Percentiles rank a stretch among this genome's conserved stretches.
These are phyloP conservation scores for Palythoa grandis DNA, from an alignment of 92 coral and sea anemone species.

Conservation along the genomic window DNA sequence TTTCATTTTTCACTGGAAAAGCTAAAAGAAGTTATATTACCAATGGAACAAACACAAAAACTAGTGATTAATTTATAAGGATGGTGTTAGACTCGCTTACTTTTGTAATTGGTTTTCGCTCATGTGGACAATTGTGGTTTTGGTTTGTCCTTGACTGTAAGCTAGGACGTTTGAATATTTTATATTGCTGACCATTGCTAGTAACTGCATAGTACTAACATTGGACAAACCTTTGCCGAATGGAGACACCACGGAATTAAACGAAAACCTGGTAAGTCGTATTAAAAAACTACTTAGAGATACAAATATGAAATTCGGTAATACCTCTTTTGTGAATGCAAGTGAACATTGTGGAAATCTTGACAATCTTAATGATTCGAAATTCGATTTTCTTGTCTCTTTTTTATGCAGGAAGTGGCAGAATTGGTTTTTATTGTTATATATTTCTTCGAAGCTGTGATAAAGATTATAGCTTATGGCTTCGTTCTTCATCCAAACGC, in stretches of 20 bases:
- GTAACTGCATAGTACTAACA: slow-evolving; percentile 92
- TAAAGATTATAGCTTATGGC: slow-evolving; percentile 90
- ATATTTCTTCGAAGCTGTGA: slow-evolving; percentile 89
- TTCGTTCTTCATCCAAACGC: slow-evolving; percentile 86
- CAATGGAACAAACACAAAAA: slow-evolving; percentile 34
- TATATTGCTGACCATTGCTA: slow-evolving; percentile 96
- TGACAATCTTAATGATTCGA: neutral
- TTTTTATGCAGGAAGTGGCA: slow-evolving; percentile 76
- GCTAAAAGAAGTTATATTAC: slow-evolving; percentile 21
- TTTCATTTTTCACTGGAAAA: slow-evolving; percentile 38
- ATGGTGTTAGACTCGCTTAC: slow-evolving; percentile 25
- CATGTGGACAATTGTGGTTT: slow-evolving; percentile 39
- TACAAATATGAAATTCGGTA: neutral
- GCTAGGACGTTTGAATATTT: slow-evolving; percentile 89
- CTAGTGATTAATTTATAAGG: slow-evolving; percentile 30
- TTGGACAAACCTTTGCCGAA: slow-evolving; percentile 92
- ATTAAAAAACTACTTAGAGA: neutral
- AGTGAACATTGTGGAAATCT: slow-evolving; percentile 27
- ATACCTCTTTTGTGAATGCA: slow-evolving; percentile 20
- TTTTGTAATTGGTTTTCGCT: slow-evolving; percentile 34
- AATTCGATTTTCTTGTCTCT: slow-evolving; percentile 6
- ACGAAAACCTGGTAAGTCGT: slow-evolving; percentile 77
- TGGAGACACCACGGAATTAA: slow-evolving; percentile 87
- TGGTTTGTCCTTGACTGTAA: slow-evolving; percentile 42
- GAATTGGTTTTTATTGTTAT: slow-evolving; percentile 88